phyloP scores from a whole-genome alignment of 2,888 invertebrate species.

The Cantharis rustica region DNA sequence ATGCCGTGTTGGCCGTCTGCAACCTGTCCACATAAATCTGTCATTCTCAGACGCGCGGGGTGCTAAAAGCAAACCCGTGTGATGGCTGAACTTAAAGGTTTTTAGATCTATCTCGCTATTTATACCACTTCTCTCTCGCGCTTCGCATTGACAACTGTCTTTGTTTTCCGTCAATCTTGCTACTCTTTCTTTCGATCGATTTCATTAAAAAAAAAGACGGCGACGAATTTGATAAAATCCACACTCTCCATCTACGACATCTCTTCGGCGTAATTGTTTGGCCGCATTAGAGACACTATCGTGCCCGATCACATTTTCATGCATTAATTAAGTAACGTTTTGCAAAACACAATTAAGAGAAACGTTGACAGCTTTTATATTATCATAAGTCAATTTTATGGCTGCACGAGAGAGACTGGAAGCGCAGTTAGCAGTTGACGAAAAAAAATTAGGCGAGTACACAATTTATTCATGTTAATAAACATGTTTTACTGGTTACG shows the following conservation, averaged over 20 bases:
- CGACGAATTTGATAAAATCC: background rate
- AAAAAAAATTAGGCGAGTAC: background rate
- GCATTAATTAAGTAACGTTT: background rate
- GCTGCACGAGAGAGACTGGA: background rate
- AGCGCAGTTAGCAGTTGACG: background rate
- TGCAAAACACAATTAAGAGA: background rate
- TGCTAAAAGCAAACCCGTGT: conserved; percentile 53
- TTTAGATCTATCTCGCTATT: conserved; percentile 45
- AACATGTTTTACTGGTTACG: background rate
- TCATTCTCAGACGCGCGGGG: conserved; percentile 53
- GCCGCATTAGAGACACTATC: background rate
- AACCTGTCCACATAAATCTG: conserved; percentile 60
- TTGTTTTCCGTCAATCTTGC: conserved; percentile 9
- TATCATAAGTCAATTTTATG: background rate
- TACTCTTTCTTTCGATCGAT: background rate
- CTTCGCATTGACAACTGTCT: conserved; percentile 36
- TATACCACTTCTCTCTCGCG: conserved; percentile 36
- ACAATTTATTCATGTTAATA: background rate
- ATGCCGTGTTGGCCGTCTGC: conserved; percentile 52
- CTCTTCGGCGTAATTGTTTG: background rate
- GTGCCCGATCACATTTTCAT: background rate
- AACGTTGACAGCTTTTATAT: background rate
- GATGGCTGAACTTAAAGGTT: conserved; percentile 49
- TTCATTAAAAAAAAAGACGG: background rate
- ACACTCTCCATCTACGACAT: background rate